Conservation (phyloP, 2,797 vertebrate genomes). For the Melanotaenia maccullochi region DNA sequence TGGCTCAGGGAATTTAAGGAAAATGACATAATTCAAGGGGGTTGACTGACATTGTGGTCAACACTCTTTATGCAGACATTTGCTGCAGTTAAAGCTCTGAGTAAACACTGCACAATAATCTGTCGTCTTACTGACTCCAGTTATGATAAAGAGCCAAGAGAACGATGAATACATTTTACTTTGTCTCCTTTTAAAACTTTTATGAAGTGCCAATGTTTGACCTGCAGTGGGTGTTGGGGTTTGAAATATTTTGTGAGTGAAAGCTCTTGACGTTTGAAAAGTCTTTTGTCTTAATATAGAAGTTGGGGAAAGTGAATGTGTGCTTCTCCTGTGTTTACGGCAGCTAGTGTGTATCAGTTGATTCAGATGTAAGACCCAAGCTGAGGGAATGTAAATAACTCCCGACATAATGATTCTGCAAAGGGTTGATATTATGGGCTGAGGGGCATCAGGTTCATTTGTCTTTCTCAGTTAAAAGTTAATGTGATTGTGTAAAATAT, state of each 20-base stretch:
- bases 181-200: not conserved
- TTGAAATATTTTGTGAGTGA: conserved; percentile 28
- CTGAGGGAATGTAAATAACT: conserved; percentile 19
- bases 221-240: conserved; percentile 1
- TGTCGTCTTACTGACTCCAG: not conserved
- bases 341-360: conserved; percentile 4
- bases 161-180: conserved; percentile 10
- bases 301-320: conserved; percentile 18
- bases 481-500: conserved; percentile 3
- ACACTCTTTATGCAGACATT: conserved; percentile 5
- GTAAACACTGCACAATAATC: conserved; percentile 26
- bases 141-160: conserved; percentile 19
- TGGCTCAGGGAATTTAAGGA: not conserved
- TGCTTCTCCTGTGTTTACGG: not conserved
- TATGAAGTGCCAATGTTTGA: conserved; percentile 25
- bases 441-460: conserved; percentile 27
- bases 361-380: conserved; percentile 33
- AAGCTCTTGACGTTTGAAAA: conserved; percentile 35
- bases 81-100: conserved; percentile 13
- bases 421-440: conserved; percentile 30
- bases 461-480: conserved; percentile 33
- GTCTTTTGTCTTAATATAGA: conserved; percentile 29
- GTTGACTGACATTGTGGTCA: not conserved
- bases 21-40: not conserved
- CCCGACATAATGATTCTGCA: conserved; percentile 35